Base-by-base conservation (phyloP, 2,888 invertebrate genomes). In the Luperina nickerlii region DNA sequence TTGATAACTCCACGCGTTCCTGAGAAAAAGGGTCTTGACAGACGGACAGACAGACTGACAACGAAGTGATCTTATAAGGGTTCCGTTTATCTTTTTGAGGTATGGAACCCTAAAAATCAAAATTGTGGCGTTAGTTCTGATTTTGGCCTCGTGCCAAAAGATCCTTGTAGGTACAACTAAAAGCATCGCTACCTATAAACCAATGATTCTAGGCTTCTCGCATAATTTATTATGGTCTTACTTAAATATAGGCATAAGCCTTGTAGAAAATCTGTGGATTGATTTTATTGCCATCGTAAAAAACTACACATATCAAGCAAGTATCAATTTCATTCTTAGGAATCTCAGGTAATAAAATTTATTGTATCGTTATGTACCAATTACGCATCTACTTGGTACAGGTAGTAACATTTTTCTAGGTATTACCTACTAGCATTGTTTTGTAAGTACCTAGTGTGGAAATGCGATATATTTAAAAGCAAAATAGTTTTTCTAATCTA, bases 381-480 rank as follows among this genome's bases (percentile, higher is more conserved):
- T 38, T 42, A 63, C n/a, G 18, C 32, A 72, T 42, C 1, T 27
- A 67, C 13, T 42, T 38, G 24, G n/a, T n/a, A 45, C 15, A 15
- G 15, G 66, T 38, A 15, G 11, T 63, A 82, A 54, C 2, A 42
- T 48, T 62, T 60, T 83, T 62, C 48, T 81, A 81, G 32, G 51
- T 70, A n/a, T 51, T 45, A 73, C 60, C 38, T 75, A 74, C 27
- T 86, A 57, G 62, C 57, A 57, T 76, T 51, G 57, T 86, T 86
- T 74, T 57, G 65, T 63, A 67, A 62, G 69, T 32, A 57, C 51
- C 60, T 65, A 72, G 38, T 73, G 86, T 86, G 73, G 74, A 67
- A 83, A 83, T 86, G 72, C 76, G 42, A 68, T 79, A 79, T 75
- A 75, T 67, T 79, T 71, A n/a, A 65, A 72, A 74, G 66, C 73